phyloP scores from a whole-genome alignment of 2,888 invertebrate genomes.

The Metallyticus violacea region DNA sequence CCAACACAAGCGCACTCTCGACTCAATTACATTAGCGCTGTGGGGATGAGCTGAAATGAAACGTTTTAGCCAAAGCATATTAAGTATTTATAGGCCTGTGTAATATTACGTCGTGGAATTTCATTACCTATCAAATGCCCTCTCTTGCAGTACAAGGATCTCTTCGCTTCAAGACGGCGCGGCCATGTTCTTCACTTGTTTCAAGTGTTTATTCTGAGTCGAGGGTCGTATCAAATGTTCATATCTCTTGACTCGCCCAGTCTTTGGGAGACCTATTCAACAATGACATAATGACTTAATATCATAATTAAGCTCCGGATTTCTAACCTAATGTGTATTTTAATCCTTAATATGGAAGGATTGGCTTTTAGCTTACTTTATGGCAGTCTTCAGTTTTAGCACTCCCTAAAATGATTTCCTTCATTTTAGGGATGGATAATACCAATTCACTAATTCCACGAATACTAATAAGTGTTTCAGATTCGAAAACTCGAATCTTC shows the following conservation, averaged over 20 bases:
- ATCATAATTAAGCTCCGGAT: too few relatives aligned
- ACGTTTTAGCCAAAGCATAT: constrained; percentile 8
- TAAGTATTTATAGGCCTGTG: constrained; percentile 2
- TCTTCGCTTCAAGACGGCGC: background rate
- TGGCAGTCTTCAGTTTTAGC: too few relatives aligned
- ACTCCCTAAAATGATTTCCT: too few relatives aligned
- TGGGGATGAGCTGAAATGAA: constrained; percentile 11
- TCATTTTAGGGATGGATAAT: too few relatives aligned
- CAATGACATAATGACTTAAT: too few relatives aligned
- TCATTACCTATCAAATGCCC: background rate
- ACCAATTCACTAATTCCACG: too few relatives aligned
- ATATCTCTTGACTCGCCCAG: background rate
- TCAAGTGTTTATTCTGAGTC: background rate
- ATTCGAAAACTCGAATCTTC: too few relatives aligned
- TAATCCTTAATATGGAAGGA: too few relatives aligned
- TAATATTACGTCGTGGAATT: background rate
- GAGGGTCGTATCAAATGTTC: background rate
- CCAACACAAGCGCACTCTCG: constrained; percentile 2
- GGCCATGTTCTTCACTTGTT: background rate
- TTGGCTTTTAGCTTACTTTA: too few relatives aligned
- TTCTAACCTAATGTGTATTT: too few relatives aligned
- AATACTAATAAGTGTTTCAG: too few relatives aligned
- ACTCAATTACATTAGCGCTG: constrained; percentile 17
- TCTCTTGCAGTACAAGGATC: too few relatives aligned
- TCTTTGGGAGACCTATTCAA: background rate